phyloP scores from a whole-genome alignment of 2,888 invertebrate genomes.

The Metellina segmentata region DNA sequence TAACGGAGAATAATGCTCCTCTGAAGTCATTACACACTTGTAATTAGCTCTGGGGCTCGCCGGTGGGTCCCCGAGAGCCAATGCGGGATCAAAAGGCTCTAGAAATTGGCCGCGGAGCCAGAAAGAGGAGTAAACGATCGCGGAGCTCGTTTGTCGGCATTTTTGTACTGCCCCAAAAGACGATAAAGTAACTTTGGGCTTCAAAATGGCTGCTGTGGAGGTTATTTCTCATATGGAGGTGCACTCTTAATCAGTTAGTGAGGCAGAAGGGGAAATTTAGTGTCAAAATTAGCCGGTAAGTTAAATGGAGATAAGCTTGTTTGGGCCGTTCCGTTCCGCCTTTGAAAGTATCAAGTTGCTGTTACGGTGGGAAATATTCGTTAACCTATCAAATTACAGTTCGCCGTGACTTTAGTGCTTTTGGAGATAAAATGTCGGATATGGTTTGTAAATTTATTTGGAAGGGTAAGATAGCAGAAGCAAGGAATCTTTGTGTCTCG shows the following conservation, averaged over 20 bases:
- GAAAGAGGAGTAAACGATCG: conserved; percentile 5
- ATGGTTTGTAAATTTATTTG: too few species aligned
- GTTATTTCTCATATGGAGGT: conserved; percentile 17
- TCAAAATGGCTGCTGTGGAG: conserved; percentile 28
- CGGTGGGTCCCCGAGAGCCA: conserved; percentile 46
- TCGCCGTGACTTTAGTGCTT: background rate
- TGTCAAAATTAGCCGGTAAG: conserved; percentile 3
- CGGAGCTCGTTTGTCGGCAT: conserved; percentile 14
- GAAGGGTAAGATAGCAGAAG: too few species aligned
- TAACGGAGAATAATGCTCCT: conserved; percentile 21
- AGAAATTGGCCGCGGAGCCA: conserved; percentile 21
- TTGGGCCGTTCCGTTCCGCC: background rate
- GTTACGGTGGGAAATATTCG: background rate
- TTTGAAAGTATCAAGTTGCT: conserved; percentile 5
- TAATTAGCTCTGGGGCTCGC: conserved; percentile 63
- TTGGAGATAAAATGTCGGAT: background rate
- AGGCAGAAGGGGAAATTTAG: conserved; percentile 35
- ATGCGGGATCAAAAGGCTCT: conserved; percentile 51
- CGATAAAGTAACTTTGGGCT: conserved; percentile 31
- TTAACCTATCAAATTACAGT: background rate
- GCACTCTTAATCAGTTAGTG: conserved; percentile 55
- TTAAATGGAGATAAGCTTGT: conserved; percentile 26
- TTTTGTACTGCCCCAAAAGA: conserved; percentile 9
- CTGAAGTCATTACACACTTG: conserved; percentile 58
- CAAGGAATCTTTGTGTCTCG: too few species aligned